A percentile compares a stretch with the other conserved stretches of the same genome.
These are phyloP conservation scores for Papilio dardanus DNA, from an alignment of 1,140 invertebrate genomes.

Conservation along the genomic window DNA sequence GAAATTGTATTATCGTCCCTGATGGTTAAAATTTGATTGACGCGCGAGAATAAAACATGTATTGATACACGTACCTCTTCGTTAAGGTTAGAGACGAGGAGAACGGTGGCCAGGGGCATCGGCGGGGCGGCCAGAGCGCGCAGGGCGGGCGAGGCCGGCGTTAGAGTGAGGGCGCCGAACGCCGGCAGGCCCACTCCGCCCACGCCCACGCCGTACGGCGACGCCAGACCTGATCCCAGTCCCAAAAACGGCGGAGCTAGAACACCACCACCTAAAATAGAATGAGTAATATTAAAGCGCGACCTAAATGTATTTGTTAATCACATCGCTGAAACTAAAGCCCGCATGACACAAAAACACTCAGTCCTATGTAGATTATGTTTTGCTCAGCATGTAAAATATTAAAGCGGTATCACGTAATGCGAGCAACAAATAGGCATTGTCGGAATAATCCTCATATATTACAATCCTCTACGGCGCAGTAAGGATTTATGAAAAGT, in stretches of 20 bases:
- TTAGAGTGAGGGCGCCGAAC: constrained; percentile 88
- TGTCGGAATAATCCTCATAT: constrained; percentile 69
- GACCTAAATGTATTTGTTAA: constrained; percentile 18
- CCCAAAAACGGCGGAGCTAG: constrained; percentile 82
- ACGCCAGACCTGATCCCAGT: constrained; percentile 87
- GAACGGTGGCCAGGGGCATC: constrained; percentile 88
- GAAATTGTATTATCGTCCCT: constrained; percentile 26
- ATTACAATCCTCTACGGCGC: constrained; percentile 76
- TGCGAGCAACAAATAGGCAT: constrained; percentile 61
- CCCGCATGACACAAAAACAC: constrained; percentile 21
- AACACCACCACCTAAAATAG: constrained; percentile 75
- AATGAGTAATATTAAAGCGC: constrained; percentile 25
- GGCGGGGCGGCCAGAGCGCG: constrained; percentile 85
- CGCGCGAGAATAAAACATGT: constrained; percentile 17
- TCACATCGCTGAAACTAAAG: constrained; percentile 15
- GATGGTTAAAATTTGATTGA: constrained; percentile 28
- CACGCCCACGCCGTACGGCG: constrained; percentile 89
- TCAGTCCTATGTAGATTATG: constrained; percentile 26
- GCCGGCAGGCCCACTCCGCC: constrained; percentile 88
- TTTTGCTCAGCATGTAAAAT: constrained; percentile 50
- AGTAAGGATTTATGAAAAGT: constrained; percentile 77
- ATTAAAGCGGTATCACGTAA: constrained; percentile 50
- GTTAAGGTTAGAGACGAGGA: constrained; percentile 95
- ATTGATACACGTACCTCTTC: constrained; percentile 89
- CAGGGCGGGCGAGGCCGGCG: constrained; percentile 86